A percentile compares a stretch with the other conserved stretches of the same genome.
Conservation (phyloP, 2,113 vertebrate species). For the Pteruthius melanotis region DNA sequence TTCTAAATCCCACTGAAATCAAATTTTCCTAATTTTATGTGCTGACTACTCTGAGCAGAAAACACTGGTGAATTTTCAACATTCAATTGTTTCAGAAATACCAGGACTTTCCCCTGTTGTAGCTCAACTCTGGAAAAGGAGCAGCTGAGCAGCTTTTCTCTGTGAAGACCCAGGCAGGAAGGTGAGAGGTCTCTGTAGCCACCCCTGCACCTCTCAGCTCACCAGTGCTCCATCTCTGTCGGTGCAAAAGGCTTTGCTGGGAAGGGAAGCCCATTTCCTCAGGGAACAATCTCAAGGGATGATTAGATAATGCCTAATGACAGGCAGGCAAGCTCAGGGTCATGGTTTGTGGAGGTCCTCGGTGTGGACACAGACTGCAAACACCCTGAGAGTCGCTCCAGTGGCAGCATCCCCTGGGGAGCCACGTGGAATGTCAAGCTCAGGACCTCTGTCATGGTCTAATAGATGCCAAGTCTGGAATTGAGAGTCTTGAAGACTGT, state of each 20-base stretch:
- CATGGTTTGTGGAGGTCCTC: not conserved
- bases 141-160: not conserved
- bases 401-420: not conserved
- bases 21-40: not conserved
- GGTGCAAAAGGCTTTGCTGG: not conserved
- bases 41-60: not conserved
- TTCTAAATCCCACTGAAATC: not conserved
- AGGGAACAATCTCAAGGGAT: not conserved
- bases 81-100: not conserved
- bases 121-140: not conserved
- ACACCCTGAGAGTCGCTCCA: not conserved
- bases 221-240: not conserved
- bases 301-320: not conserved
- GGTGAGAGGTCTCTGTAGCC: not conserved
- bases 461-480: not conserved
- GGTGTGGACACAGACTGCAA: not conserved
- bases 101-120: not conserved
- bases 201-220: not conserved
- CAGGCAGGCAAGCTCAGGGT: not conserved
- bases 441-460: not conserved
- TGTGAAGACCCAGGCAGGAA: accelerated
- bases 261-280: not conserved
- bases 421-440: not conserved
- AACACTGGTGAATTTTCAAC: not conserved
- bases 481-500: not conserved